A percentile compares a stretch with the other conserved stretches of the same genome.
These are phyloP conservation scores for Hecatera dysodea DNA, from an alignment of 2,888 invertebrate species.

Conservation along the genomic window DNA sequence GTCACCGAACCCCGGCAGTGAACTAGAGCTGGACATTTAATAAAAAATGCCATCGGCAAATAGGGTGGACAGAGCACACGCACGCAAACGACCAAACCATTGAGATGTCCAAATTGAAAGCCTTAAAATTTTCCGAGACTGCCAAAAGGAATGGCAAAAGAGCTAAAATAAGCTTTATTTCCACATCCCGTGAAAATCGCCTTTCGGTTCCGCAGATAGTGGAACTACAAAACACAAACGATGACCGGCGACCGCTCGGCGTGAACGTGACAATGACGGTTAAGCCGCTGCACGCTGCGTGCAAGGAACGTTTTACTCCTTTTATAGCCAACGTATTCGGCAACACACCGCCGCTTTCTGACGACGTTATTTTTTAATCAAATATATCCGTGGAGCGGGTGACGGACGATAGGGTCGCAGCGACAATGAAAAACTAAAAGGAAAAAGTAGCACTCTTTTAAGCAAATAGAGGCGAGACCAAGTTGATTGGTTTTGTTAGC, in stretches of 20 bases:
- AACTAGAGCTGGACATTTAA: slow-evolving; percentile 85
- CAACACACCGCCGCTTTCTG: slow-evolving; percentile 86
- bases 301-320: slow-evolving; percentile 86
- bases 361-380: slow-evolving; percentile 92
- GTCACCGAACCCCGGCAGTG: slow-evolving; percentile 73
- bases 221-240: slow-evolving; percentile 84
- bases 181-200: slow-evolving; percentile 67
- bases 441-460: slow-evolving; percentile 88
- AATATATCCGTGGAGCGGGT: slow-evolving; percentile 90
- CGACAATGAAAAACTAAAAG: slow-evolving; percentile 89
- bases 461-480: slow-evolving; percentile 91
- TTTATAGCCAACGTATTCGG: slow-evolving; percentile 81
- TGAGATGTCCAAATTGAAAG: slow-evolving; percentile 64
- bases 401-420: slow-evolving; percentile 90
- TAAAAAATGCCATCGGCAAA: slow-evolving; percentile 82
- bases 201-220: slow-evolving; percentile 85
- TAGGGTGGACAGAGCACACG: slow-evolving; percentile 64
- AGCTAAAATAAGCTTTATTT: slow-evolving; percentile 64
- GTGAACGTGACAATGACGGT: slow-evolving; percentile 89
- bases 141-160: slow-evolving; percentile 57
- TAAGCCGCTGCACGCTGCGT: slow-evolving; percentile 82
- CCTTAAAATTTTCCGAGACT: slow-evolving; percentile 65
- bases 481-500: slow-evolving; percentile 91
- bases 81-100: slow-evolving; percentile 56
- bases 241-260: slow-evolving; percentile 71